Conservation (phyloP, 2,797 vertebrate species). For the Pipistrellus pipistrellus region DNA sequence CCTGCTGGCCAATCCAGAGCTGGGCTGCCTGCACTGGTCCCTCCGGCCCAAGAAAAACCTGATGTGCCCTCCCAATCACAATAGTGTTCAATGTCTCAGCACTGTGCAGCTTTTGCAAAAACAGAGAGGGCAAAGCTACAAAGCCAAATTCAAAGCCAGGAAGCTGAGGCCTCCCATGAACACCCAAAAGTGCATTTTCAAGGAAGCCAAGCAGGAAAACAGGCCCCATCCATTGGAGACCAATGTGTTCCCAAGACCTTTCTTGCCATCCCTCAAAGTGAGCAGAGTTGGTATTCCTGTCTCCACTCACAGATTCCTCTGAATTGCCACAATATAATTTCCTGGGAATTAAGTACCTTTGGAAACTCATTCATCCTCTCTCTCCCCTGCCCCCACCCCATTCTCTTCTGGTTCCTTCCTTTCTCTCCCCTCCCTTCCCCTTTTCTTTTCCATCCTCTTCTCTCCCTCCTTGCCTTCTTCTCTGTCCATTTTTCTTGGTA, state of each 20-base stretch:
- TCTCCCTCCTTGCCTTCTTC: neutral
- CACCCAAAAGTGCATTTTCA: constrained; percentile 27
- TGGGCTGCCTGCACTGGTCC: constrained; percentile 76
- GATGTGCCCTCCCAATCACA: neutral
- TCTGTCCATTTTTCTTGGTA: neutral
- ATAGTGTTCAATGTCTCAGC: neutral
- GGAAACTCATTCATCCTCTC: neutral
- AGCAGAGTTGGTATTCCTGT: constrained; percentile 83
- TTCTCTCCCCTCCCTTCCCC: fast-evolving
- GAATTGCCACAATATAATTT: constrained; percentile 60
- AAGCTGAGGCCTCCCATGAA: neutral
- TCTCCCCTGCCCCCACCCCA: neutral
- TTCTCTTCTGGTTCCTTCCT: neutral
- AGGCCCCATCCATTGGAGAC: neutral
- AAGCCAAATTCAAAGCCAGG: constrained; percentile 80
- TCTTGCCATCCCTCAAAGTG: constrained; percentile 84
- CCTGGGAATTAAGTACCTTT: constrained; percentile 13
- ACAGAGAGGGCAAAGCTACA: constrained; percentile 58
- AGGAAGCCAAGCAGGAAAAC: constrained; percentile 69
- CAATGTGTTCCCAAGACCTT: constrained; percentile 60
- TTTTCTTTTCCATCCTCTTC: too few species aligned
- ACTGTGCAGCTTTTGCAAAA: constrained; percentile 71
- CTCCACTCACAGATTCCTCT: constrained; percentile 81
- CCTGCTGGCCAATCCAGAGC: neutral
- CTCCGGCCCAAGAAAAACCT: constrained; percentile 74